Base-by-base conservation (phyloP, 2,113 vertebrate species). In the Cavia aperea region DNA sequence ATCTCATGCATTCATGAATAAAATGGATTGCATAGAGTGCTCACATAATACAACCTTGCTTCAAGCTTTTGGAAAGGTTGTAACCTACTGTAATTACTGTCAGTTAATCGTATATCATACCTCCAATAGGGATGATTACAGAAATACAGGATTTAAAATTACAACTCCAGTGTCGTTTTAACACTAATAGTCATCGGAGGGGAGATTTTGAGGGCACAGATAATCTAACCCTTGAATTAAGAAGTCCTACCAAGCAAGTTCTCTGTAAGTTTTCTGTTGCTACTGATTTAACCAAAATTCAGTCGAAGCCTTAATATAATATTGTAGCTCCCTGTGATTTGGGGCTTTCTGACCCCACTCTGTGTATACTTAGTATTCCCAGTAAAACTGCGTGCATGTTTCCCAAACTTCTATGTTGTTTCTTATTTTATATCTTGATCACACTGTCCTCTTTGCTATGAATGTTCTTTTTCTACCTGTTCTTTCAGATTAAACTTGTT, bases 21-120 rank as follows among this genome's bases (percentile, higher is more conserved):
- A 89, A 94, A 89, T 2, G 75, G n/a, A 93, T 39, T 39, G 15
- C 21, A 62, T 31, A 75, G 88, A 95, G 73, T 39, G 3, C 46
- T 90, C 63, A 70, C 5, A 70, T 89, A 87, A 70, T 85, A 19
- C 54, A 94, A 77, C 18, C 31, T 86, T 72, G 26, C 60, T 87
- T 77, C 56, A 62, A 3, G 7, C 36, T 19, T 81, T 92, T 88
- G n/a, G 43, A 43, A 86, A 94, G 62, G 46, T 66, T 90, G 86
- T 63, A 95, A 63, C 7, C 39, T n/a, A 82, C 75, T 90, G 18
- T 95, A 89, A 90, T 94, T 86, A 88, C 23, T 88, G 24, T 56
- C 62, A 94, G 46, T 24, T 87, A 75, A 33, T 14, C 19, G 81
- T 85, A 68, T 6, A 92, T 95, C 33, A 87, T 77, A 54, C 5